Conservation (phyloP, 2,888 invertebrate species). For the Polydrusus cervinus region DNA sequence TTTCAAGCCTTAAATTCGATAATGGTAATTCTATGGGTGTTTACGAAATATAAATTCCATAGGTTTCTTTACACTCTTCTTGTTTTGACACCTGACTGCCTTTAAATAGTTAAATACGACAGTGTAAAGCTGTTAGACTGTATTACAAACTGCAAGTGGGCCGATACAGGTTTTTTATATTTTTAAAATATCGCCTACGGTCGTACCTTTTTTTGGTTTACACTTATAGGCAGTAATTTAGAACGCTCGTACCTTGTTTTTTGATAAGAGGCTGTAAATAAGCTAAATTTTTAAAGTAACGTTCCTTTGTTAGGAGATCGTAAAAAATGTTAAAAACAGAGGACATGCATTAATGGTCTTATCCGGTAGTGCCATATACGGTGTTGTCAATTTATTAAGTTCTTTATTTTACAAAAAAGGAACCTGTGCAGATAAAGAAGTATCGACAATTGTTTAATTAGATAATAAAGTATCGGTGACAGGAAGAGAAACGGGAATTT, state of each 20-base stretch:
- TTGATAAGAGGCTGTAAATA: constrained; percentile 34
- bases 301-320: constrained; percentile 14
- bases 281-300: constrained; percentile 26
- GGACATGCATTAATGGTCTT: constrained; percentile 23
- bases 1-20: background rate
- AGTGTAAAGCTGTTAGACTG: constrained; percentile 22
- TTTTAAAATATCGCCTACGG: constrained; percentile 33
- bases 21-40: background rate
- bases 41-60: constrained; percentile 22
- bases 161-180: constrained; percentile 28
- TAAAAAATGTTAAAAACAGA: constrained; percentile 16
- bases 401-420: constrained; percentile 22
- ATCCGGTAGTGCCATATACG: constrained; percentile 24
- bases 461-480: constrained; percentile 12
- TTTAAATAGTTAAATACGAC: constrained; percentile 24
- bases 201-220: constrained; percentile 30
- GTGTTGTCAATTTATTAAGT: constrained; percentile 13
- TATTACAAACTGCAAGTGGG: constrained; percentile 32
- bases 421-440: constrained; percentile 11
- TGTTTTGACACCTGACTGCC: constrained; percentile 18
- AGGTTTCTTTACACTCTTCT: constrained; percentile 8
- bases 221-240: constrained; percentile 33
- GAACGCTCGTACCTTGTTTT: constrained; percentile 31
- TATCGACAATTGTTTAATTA: constrained; percentile 17
- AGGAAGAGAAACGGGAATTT: constrained; percentile 6